Conservation (phyloP, 1,140 invertebrate species). For the Mactra quadrangularis region DNA sequence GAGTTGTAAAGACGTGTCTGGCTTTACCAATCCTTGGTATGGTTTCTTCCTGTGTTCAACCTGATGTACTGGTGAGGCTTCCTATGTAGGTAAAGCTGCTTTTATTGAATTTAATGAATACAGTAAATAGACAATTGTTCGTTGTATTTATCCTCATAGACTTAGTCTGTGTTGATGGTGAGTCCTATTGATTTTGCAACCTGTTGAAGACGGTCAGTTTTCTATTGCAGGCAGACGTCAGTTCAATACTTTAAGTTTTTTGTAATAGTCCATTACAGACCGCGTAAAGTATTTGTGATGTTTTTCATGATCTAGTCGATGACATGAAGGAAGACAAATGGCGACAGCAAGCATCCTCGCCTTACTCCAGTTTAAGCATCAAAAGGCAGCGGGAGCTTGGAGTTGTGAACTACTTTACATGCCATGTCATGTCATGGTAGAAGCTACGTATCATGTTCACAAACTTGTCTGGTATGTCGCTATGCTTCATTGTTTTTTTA, state of each 20-base stretch:
- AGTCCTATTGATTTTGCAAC: conserved; percentile 8
- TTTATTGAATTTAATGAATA: neutral
- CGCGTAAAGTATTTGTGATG: neutral
- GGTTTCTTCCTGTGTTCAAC: conserved; percentile 42
- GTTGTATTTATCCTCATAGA: conserved; percentile 3
- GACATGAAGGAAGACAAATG: conserved; percentile 48
- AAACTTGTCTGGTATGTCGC: conserved; percentile 5
- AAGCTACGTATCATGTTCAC: neutral
- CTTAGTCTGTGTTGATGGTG: conserved; percentile 21
- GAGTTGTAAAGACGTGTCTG: conserved; percentile 37
- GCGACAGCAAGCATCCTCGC: conserved; percentile 50
- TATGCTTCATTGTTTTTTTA: neutral
- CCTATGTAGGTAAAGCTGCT: conserved; percentile 52
- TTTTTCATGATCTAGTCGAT: conserved; percentile 64
- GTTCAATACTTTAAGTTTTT: conserved; percentile 53
- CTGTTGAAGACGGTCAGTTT: conserved; percentile 1
- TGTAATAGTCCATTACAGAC: conserved; percentile 50
- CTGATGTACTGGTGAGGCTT: conserved; percentile 35
- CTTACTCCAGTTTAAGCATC: conserved; percentile 45
- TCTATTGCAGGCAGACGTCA: neutral
- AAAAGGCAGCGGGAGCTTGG: conserved; percentile 1
- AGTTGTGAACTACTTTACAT: conserved; percentile 4
- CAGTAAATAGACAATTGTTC: neutral
- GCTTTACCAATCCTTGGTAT: conserved; percentile 56
- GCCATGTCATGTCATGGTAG: conserved; percentile 11